Percentiles rank a stretch among this genome's conserved stretches.
Evolutionary conservation across 2,113 vertebrate species (phyloP).

Genomic region (Podocnemis expansa): DNA sequence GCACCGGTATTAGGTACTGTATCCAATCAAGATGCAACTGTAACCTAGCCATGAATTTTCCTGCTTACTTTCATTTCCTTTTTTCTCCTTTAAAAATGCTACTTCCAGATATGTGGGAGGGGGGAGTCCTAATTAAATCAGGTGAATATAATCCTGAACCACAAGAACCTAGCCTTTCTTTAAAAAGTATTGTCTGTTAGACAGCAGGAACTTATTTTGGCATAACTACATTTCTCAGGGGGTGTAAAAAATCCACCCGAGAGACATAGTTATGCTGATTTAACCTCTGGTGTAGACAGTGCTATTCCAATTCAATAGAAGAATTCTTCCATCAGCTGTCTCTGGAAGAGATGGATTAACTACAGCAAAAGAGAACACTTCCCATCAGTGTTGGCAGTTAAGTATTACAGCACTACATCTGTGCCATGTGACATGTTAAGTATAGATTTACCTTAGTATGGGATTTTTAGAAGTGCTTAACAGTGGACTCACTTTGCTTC

Average conservation of each 20-base stretch:
- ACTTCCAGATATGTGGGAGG: background rate
- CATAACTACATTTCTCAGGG: background rate
- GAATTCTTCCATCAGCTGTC: background rate
- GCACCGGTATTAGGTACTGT: constrained; percentile 95
- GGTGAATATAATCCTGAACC: background rate
- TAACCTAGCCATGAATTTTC: background rate
- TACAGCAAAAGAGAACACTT: background rate
- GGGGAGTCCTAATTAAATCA: background rate
- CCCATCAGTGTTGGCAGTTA: background rate
- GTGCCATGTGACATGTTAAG: background rate
- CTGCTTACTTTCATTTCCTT: background rate
- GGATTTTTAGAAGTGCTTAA: background rate
- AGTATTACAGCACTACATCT: background rate
- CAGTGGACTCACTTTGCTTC: background rate
- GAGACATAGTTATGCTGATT: background rate
- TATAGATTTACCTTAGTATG: background rate
- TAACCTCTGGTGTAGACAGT: background rate
- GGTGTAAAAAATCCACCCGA: background rate
- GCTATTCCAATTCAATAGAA: background rate
- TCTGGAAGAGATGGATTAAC: background rate
- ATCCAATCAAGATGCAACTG: constrained; percentile 67
- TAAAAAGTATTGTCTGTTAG: background rate
- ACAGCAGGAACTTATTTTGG: background rate
- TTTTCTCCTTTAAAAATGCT: background rate
- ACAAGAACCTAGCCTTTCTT: background rate